These are phyloP conservation scores for Callyntrura guangdongensis DNA, from an alignment of 2,888 invertebrate genomes.

Conservation along the genomic window DNA sequence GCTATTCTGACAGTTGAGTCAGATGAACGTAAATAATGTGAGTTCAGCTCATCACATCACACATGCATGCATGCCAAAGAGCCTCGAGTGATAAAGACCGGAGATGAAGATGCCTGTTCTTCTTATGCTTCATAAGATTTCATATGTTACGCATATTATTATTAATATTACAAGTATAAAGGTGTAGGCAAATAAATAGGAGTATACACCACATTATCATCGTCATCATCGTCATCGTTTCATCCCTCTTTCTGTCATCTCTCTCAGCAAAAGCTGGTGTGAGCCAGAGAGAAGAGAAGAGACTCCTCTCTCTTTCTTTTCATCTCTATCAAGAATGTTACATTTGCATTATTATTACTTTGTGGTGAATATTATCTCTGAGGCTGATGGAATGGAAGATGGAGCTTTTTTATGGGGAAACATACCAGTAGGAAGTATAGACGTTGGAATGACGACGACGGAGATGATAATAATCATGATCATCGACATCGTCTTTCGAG, in stretches of 20 bases:
- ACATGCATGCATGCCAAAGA: constrained; percentile 37
- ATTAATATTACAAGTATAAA: constrained; percentile 56
- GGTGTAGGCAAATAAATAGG: constrained; percentile 22
- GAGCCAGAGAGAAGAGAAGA: constrained; percentile 13
- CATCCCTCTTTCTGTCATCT: constrained; percentile 44
- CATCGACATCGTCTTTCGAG: constrained; percentile 5
- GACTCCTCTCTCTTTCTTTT: constrained; percentile 13
- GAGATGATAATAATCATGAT: constrained; percentile 13
- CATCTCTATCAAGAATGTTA: constrained; percentile 69
- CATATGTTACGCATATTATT: constrained; percentile 69
- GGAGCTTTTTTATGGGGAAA: constrained; percentile 26
- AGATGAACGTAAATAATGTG: constrained; percentile 72
- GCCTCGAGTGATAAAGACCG: constrained; percentile 72
- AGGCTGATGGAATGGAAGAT: constrained; percentile 63
- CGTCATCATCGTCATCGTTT: constrained; percentile 46
- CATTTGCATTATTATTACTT: constrained; percentile 78
- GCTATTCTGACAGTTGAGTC: constrained; percentile 73
- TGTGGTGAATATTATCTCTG: constrained; percentile 60
- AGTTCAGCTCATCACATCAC: constrained; percentile 73
- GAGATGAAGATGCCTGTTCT: constrained; percentile 67
- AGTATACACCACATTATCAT: constrained; percentile 49
- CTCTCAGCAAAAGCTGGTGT: constrained; percentile 25
- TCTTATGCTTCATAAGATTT: constrained; percentile 69
- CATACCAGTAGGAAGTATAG: constrained; percentile 40
- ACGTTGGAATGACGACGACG: constrained; percentile 24